Conservation (phyloP, 2,113 vertebrate species). For the Menura novaehollandiae region DNA sequence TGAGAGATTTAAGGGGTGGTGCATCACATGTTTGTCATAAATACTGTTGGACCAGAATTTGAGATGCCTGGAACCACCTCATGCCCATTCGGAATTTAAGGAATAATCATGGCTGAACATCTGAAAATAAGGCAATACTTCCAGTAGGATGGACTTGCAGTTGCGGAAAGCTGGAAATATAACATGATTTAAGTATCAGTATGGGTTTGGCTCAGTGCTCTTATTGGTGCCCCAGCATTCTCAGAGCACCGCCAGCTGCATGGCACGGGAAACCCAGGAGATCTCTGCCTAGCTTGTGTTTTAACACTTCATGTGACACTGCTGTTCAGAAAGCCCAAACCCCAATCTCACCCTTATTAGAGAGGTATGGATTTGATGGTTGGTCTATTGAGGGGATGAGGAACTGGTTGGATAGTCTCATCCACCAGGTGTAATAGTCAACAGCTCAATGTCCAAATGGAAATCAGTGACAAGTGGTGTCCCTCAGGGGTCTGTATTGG, state of each 20-base stretch:
- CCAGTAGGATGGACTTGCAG: not conserved
- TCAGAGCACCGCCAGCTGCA: accelerated
- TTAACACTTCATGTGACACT: not conserved
- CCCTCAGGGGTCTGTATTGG: not conserved
- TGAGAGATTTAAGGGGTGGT: not conserved
- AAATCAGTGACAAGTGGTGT: not conserved
- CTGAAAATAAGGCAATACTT: not conserved
- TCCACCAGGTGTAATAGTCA: not conserved
- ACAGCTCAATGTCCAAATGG: not conserved
- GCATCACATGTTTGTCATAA: not conserved
- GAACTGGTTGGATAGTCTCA: not conserved
- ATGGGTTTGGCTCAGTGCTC: not conserved
- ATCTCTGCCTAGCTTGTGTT: not conserved
- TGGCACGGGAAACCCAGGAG: not conserved
- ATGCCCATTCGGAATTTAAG: not conserved
- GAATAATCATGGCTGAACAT: not conserved
- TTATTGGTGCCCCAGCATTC: not conserved
- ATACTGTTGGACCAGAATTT: not conserved
- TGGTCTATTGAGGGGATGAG: not conserved
- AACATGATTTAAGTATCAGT: not conserved
- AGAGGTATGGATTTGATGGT: not conserved
- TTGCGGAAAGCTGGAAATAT: not conserved
- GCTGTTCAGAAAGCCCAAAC: not conserved
- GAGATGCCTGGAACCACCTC: not conserved
- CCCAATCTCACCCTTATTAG: not conserved